These are phyloP conservation scores for Rhynchomys soricoides DNA, from an alignment of 2,113 vertebrate genomes.

Conservation along the genomic window DNA sequence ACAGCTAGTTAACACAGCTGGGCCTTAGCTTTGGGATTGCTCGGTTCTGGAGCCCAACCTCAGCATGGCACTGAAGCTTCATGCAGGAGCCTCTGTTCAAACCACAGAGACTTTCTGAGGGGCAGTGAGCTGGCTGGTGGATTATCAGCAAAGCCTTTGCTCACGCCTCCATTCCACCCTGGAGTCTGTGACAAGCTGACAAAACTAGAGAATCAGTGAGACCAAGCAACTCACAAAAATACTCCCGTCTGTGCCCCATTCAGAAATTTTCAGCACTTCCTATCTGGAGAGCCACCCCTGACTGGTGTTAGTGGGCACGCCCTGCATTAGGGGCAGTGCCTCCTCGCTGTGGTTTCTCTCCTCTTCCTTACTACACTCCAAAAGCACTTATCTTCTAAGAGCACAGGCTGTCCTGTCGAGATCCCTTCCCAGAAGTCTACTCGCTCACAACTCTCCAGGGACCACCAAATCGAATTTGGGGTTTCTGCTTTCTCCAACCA, in stretches of 20 bases:
- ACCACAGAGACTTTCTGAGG: neutral
- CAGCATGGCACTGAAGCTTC: neutral
- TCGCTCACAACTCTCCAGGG: slow-evolving; percentile 27
- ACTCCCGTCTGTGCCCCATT: neutral
- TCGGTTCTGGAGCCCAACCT: neutral
- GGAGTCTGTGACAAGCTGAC: neutral
- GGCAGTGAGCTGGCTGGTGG: neutral
- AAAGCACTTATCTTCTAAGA: slow-evolving; percentile 22
- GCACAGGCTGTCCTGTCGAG: neutral
- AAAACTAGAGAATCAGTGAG: neutral
- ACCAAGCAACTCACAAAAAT: neutral
- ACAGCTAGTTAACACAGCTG: neutral
- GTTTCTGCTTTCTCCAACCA: neutral
- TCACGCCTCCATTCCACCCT: neutral
- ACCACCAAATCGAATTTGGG: neutral
- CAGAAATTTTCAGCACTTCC: neutral
- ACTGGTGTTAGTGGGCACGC: neutral
- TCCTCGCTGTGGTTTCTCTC: neutral
- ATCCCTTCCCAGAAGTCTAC: slow-evolving; percentile 38
- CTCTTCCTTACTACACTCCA: neutral
- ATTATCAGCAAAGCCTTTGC: neutral
- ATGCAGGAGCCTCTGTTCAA: neutral
- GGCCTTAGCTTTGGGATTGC: neutral
- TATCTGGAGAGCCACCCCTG: neutral
- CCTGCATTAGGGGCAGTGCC: neutral